A percentile compares a stretch with the other conserved stretches of the same genome.
Evolutionary conservation across 1,140 invertebrate species (phyloP).

Genomic region (Drosophila athabasca): DNA sequence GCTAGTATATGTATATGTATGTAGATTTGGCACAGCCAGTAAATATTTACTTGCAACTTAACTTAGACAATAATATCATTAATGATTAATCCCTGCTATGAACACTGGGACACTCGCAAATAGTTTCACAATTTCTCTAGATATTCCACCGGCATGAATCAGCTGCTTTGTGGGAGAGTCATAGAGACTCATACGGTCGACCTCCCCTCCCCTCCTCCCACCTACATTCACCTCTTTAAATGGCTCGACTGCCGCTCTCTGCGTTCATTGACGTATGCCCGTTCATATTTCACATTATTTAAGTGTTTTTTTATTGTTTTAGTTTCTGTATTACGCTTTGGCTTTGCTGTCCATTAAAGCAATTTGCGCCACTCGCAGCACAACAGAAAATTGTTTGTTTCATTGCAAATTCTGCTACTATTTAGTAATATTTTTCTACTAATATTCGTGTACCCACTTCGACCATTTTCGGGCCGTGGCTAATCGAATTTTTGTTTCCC

Average conservation of each 20-base stretch:
- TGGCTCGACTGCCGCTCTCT: constrained; percentile 11
- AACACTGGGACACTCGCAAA: constrained; percentile 19
- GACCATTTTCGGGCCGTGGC: constrained; percentile 24
- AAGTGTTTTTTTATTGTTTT: constrained; percentile 27
- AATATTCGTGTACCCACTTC: constrained; percentile 12
- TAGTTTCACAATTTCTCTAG: constrained; percentile 35
- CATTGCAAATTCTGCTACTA: constrained; percentile 17
- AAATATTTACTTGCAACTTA: too few species aligned
- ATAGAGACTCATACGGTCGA: too few species aligned
- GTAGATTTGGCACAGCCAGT: too few species aligned
- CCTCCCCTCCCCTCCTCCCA: not conserved
- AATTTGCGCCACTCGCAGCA: constrained; percentile 49
- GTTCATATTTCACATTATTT: constrained; percentile 65
- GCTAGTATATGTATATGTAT: too few species aligned
- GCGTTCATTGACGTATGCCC: constrained; percentile 62
- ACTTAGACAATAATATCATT: not conserved
- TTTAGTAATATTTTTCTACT: constrained; percentile 14
- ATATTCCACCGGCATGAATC: constrained; percentile 58
- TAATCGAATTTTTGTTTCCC: constrained; percentile 16
- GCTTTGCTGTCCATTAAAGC: constrained; percentile 57
- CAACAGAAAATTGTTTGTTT: constrained; percentile 33
- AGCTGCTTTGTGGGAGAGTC: constrained; percentile 39
- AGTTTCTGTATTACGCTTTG: constrained; percentile 31
- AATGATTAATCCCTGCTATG: not conserved
- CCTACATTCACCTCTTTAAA: not conserved